Evolutionary conservation across 2,888 invertebrate species (phyloP).

Genomic region (Plagodis pulveraria): DNA sequence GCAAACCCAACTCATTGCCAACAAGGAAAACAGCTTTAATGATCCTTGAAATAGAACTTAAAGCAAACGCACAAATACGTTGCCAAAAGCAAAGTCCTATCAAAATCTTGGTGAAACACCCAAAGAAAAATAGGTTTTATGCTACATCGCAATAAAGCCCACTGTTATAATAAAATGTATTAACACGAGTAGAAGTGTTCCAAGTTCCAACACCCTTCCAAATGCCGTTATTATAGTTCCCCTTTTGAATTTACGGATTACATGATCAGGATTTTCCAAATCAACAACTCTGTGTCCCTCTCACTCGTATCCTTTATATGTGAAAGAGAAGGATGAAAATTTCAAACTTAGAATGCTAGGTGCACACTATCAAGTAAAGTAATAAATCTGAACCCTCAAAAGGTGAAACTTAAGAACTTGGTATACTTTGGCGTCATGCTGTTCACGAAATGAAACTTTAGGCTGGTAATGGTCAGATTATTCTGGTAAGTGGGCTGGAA

Average conservation of each 20-base stretch:
- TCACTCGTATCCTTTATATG: conserved; percentile 27
- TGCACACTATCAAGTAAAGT: conserved; percentile 44
- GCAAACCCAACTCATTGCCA: conserved; percentile 17
- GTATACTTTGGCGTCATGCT: conserved; percentile 54
- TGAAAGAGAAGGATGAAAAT: conserved; percentile 29
- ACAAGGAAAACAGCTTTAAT: conserved; percentile 28
- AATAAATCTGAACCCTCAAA: conserved; percentile 66
- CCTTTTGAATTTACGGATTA: conserved; percentile 53
- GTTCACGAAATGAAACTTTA: conserved; percentile 47
- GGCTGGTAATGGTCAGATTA: conserved; percentile 31
- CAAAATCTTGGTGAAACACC: neutral
- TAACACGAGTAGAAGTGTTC: conserved; percentile 3
- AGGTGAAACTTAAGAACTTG: conserved; percentile 46
- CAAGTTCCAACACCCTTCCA: conserved; percentile 27
- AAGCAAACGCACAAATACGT: conserved; percentile 24
- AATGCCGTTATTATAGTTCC: conserved; percentile 42
- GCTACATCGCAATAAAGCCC: neutral
- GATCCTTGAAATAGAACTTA: conserved; percentile 11
- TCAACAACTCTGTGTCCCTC: conserved; percentile 37
- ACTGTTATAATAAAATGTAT: neutral
- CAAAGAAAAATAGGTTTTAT: conserved; percentile 24
- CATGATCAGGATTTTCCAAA: conserved; percentile 42
- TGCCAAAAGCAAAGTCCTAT: conserved; percentile 11
- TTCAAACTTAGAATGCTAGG: conserved; percentile 32
- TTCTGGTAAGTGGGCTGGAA: conserved; percentile 3